Base-by-base conservation (phyloP, 2,888 invertebrate species). In the Philhelius pedissequus region DNA sequence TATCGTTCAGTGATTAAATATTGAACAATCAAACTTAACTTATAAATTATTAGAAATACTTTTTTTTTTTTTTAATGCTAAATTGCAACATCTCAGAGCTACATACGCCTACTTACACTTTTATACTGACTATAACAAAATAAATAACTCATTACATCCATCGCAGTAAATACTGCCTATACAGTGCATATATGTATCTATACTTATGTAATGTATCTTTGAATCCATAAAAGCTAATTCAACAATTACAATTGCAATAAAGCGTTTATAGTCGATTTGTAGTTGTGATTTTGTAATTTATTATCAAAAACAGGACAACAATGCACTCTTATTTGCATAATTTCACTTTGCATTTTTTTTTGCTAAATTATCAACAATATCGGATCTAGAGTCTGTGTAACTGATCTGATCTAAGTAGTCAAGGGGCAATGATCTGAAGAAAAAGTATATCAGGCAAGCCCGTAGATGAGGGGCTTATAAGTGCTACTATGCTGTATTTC, bases 271-370 rank as follows among this genome's bases (percentile, higher is more conserved):
- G 74, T 50, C 60, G 77, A 56, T 64, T 71, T 78, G 69, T 62
- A 18, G 62, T 64, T 50, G 77, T 73, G 78, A 75, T 83, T 79
- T 66, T 35, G 68, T 74, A 64, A 64, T 64, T 73, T 58, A 54
- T 35, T 62, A 52, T 74, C 73, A 69, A 56, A 78, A 52, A 64
- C 22, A 54, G 43, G 45, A 27, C 60, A 58, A 64, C 64, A 71
- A 60, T 58, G 48, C 30, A 18, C 38, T 15, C 43, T 18, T 43
- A 64, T 56, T 70, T 11, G 69, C 76, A 69, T 69, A 27, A 62
- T 60, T 22, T 35, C n/a, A 38, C 11, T 25, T 38, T 38, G 38
- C n/a, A n/a, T 30, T 30, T 30, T 15, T 15, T 52, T 52, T 30
- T 50, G 1, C n/a, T 27, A n/a, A 27, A 15, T 52, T 9, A 52